Evolutionary conservation across 2,888 invertebrate genomes (phyloP), one percentile per base, ranked within the genome.

Genomic region (Caenorhabditis sulstoni): DNA sequence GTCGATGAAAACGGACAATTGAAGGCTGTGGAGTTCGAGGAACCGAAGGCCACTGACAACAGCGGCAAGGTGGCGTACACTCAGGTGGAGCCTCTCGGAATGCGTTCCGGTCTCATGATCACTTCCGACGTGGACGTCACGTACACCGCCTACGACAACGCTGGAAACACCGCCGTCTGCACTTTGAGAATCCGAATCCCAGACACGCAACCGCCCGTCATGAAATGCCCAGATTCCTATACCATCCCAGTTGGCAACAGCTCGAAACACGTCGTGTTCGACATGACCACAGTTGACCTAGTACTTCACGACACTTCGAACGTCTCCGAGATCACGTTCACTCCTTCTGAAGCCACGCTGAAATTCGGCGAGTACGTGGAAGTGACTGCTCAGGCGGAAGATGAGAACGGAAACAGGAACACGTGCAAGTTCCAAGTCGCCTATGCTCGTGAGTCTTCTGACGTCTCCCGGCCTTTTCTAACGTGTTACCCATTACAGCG

Each of bases 121-220:
- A 82, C 84, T 11, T 61, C 65, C 0, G 84, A 86, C 22, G 79
- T 67, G 14, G 84, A 86, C 37, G 66, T 86, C 44, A 62, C 95
- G 92, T 98, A 97, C 89, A 94, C 96, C 0, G 98, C 97, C 3
- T 97, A 95, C 89, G 98, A 98, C 92, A 96, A 95, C 88, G 97
- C 97, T 90, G 97, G 97, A 84, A 98, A 98, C 90, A 96, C 96
- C 14, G 98, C 97, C 14, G 96, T 96, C 90, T 98, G 98, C 90
- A 95, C 95, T 92, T 96, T 98, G 37, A 96, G 96, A 88, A 95
- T 98, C 37, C 95, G 90, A 67, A 86, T 90, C 53, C 89, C 89
- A 81, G 89, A 90, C 80, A 89, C 87, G 2, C 85, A 85, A 44
- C 88, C 90, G 11, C 90, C 90, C 1, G 87, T 90, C 7, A 81